Evolutionary conservation across 1,140 invertebrate genomes (phyloP), one percentile per base, ranked within the genome.

Genomic region (Neotoxoptera formosana): DNA sequence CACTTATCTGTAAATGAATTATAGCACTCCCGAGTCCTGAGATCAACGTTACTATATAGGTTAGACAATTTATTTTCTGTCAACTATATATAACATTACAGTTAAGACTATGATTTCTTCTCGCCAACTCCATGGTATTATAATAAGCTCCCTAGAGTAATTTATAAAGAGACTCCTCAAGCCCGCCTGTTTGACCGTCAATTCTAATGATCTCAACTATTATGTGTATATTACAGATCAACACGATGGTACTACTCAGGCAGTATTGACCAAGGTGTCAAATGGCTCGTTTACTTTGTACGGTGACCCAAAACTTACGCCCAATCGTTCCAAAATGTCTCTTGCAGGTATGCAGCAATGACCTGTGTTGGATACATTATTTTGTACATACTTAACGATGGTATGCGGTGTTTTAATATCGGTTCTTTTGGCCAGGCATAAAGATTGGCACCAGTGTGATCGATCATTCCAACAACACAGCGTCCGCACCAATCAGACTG

Each of bases 251-350:
- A 86, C 91, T 83, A 93, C 91, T 93, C 91, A 93, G 20, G 91
- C 91, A 41, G 91, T 93, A 56, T 83, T 93, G n/a, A 93, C 91
- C 48, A 93, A 93, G 81, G 91, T 93, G 25, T 84, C 91, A 6
- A 93, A 93, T 93, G 91, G 91, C 4, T 93, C 91, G 8, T 93
- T 93, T 84, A 93, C 91, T 41, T 93, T 93, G 81, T 93, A 93
- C 20, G 91, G 91, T 11, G 91, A 93, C 81, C 91, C 91, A 93
- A 93, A 93, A 83, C 76, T 93, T n/a, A 83, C 91, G 11, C 76
- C 91, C 81, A 93, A 93, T 93, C 81, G 91, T 93, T 93, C 91
- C 25, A 93, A 93, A 93, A 21, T 93, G 81, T 93, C 91, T 93
- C 47, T 93, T 30, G 47, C 91, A 93, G 91, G 91, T 93, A 53